Percentiles rank a stretch among this genome's conserved stretches.
Evolutionary conservation across 2,888 invertebrate genomes (phyloP).

Genomic region (Drosophila ezoana): DNA sequence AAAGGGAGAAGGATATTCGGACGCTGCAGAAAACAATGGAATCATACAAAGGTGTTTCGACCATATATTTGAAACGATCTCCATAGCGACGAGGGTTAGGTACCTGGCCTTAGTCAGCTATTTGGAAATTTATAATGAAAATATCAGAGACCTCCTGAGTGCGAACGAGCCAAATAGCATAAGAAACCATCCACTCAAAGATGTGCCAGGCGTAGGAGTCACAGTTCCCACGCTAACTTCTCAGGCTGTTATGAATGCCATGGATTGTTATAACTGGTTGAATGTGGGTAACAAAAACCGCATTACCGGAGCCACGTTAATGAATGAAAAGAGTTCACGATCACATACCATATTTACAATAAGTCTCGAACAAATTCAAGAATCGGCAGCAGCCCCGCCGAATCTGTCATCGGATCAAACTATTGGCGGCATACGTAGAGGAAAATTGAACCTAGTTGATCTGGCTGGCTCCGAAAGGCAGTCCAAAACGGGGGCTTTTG

Average conservation of each 20-base stretch:
- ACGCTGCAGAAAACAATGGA: slow-evolving; percentile 83
- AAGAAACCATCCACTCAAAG: slow-evolving; percentile 85
- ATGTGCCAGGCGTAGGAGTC: slow-evolving; percentile 86
- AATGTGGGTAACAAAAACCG: slow-evolving; percentile 92
- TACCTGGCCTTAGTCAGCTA: slow-evolving; percentile 88
- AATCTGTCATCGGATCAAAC: slow-evolving; percentile 8
- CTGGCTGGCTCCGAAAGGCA: slow-evolving; percentile 95
- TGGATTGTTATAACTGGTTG: slow-evolving; percentile 91
- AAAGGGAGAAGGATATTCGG: slow-evolving; percentile 43
- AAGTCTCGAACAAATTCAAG: slow-evolving; percentile 91
- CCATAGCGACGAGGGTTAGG: slow-evolving; percentile 89
- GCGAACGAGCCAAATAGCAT: slow-evolving; percentile 85
- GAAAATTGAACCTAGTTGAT: slow-evolving; percentile 94
- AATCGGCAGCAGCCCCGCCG: too few relatives aligned
- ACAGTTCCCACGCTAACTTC: slow-evolving; percentile 88
- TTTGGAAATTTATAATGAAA: slow-evolving; percentile 97
- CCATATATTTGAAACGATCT: slow-evolving; percentile 94
- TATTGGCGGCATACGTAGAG: slow-evolving; percentile 72
- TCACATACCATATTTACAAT: slow-evolving; percentile 96
- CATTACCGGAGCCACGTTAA: slow-evolving; percentile 93
- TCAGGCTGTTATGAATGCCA: slow-evolving; percentile 91
- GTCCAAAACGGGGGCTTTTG: slow-evolving; percentile 93
- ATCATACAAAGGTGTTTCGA: slow-evolving; percentile 93
- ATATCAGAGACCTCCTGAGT: slow-evolving; percentile 94
- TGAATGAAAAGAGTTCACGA: slow-evolving; percentile 94